Percentiles rank a stretch among this genome's conserved stretches.
Evolutionary conservation across 2,797 vertebrate species (phyloP).

Genomic region (Otolemur crassicaudatus): DNA sequence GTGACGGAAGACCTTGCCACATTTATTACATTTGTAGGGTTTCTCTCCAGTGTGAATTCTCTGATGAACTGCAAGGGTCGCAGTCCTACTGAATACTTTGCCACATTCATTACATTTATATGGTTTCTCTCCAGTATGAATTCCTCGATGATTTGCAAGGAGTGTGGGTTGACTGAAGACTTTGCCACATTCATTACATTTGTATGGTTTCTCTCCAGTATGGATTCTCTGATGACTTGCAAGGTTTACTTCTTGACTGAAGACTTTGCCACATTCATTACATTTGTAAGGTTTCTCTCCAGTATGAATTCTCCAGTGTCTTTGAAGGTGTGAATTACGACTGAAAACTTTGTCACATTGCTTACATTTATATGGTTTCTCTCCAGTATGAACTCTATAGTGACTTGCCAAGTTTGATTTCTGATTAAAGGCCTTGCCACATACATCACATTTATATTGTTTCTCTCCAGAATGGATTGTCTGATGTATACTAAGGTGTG

Average conservation of each 20-base stretch:
- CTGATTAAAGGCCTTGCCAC: neutral
- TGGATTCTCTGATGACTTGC: neutral
- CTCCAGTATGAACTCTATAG: neutral
- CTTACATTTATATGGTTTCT: neutral
- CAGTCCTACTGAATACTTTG: constrained; percentile 51
- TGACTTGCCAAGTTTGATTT: neutral
- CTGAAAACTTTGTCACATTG: neutral
- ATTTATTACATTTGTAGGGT: constrained; percentile 54
- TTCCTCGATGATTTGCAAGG: neutral
- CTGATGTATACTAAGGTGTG: neutral
- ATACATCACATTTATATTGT: neutral
- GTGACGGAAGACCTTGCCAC: constrained; percentile 55
- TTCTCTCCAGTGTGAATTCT: constrained; percentile 68
- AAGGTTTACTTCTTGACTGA: neutral
- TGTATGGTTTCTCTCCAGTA: constrained; percentile 43
- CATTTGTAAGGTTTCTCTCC: neutral
- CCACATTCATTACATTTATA: constrained; percentile 50
- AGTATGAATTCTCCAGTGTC: neutral
- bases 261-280: neutral
- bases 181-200: neutral
- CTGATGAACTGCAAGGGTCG: constrained; percentile 54
- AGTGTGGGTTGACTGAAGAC: neutral
- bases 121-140: neutral
- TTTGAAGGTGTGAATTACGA: neutral
- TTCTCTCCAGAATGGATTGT: neutral